Conservation (phyloP, 2,113 vertebrate species). For the Labeo catla region DNA sequence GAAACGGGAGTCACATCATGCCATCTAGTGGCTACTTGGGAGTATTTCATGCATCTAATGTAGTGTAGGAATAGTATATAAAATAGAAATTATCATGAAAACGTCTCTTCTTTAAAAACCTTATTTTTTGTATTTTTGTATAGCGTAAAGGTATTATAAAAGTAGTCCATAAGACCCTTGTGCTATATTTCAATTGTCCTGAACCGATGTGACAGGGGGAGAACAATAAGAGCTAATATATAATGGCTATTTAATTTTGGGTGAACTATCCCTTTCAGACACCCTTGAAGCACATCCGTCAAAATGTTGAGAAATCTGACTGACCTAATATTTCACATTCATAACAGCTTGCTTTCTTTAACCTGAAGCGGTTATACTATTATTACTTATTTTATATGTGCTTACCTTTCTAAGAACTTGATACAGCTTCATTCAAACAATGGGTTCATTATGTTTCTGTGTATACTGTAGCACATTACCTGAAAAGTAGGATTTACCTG, state of each 20-base stretch:
- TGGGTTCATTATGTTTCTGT: not conserved
- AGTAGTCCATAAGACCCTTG: not conserved
- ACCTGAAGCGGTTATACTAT: not conserved
- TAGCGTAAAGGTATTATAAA: not conserved
- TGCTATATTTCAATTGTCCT: not conserved
- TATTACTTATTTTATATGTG: not conserved
- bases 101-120: not conserved
- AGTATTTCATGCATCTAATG: not conserved
- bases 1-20: conserved; percentile 7
- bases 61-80: not conserved
- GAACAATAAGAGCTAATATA: not conserved
- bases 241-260: not conserved
- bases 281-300: not conserved
- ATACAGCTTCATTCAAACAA: not conserved
- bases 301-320: not conserved
- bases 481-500: not conserved
- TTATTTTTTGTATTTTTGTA: not conserved
- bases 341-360: not conserved
- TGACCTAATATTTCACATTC: not conserved
- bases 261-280: not conserved
- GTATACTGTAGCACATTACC: not conserved
- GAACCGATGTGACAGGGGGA: no score
- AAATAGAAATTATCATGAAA: not conserved
- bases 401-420: not conserved
- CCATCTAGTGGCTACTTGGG: conserved; percentile 41